Base-by-base conservation (phyloP, 2,888 invertebrate species). In the Spilosoma lubricipeda region DNA sequence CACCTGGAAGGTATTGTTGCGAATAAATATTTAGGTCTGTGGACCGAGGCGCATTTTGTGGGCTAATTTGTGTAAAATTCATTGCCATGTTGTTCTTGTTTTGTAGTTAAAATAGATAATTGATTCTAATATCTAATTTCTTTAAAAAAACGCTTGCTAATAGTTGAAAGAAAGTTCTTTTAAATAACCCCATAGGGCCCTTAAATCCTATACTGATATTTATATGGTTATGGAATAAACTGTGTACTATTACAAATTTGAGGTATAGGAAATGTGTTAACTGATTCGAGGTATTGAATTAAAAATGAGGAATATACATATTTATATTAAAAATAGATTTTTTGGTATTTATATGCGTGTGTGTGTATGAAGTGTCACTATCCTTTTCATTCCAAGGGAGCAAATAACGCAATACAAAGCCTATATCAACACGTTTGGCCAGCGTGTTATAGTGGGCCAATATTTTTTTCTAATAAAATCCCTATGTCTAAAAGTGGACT, bases 1-100 rank as follows among this genome's bases (percentile, higher is more conserved):
- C 27, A 70, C 33, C 45, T 63, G 1, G 73, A 48, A 64, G 42
- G 39, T 45, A 67, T 70, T 59, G 42, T 65, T 71, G 45, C n/a
- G 36, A 71, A 45, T 45, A 71, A 64, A 64, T 69, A 76, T 67
- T 72, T 8, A 64, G 72, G 76, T 76, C 73, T 76, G 20, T 73
- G 42, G 73, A 67, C 23, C 73, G 70, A 70, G 64, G 72, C 42
- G 52, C 63, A 23, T 69, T 67, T 64, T 66, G 9, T 59, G 39
- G 48, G 48, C 48, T 71, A 48, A 64, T 65, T 70, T 64, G 30
- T 63, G n/a, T 11, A 39, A 15, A n/a, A 39, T 39, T 36, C 65
- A 66, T 65, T 39, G 65, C 65, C 65, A 66, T 39, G 11, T 20
- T 39, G 65, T 66, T 36, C 3, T 39, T 23, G n/a, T 39, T 23